Conservation (phyloP, 2,888 invertebrate species). For the Xestia rhomboidea region DNA sequence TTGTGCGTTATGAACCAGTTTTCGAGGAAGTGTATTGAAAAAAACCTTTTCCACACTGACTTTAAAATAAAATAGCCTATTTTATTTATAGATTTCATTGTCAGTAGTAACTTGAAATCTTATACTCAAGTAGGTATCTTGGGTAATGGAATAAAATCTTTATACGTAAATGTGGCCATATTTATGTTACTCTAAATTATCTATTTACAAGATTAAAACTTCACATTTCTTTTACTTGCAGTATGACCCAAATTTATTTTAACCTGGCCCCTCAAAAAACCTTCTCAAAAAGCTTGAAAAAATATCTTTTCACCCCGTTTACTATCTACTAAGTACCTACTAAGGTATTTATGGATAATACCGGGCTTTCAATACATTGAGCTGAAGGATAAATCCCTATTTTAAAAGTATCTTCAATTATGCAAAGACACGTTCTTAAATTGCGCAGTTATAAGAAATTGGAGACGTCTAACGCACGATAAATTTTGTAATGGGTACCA, state of each 20-base stretch:
- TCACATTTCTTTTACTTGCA: conserved; percentile 8
- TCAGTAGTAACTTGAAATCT: not conserved
- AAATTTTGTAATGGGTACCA: not conserved
- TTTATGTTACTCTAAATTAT: not conserved
- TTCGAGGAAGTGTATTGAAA: no score
- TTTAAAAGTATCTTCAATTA: conserved; percentile 24
- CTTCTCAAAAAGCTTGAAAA: not conserved
- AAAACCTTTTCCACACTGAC: no score
- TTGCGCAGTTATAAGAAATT: conserved; percentile 1
- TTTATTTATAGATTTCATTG: no score
- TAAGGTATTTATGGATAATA: conserved; percentile 5
- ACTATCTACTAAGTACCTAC: not conserved
- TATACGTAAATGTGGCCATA: not conserved
- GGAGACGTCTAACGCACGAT: not conserved
- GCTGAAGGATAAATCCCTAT: conserved; percentile 16
- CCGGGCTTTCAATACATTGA: conserved; percentile 15
- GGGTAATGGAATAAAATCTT: not conserved
- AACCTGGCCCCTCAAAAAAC: not conserved
- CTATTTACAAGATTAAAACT: conserved; percentile 12
- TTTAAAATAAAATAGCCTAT: no score
- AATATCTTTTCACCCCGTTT: not conserved
- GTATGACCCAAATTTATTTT: not conserved
- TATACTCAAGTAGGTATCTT: not conserved
- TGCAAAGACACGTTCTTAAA: conserved; percentile 38
- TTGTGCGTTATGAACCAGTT: no score